Base-by-base conservation (phyloP, 2,113 vertebrate species). In the Procapra przewalskii region DNA sequence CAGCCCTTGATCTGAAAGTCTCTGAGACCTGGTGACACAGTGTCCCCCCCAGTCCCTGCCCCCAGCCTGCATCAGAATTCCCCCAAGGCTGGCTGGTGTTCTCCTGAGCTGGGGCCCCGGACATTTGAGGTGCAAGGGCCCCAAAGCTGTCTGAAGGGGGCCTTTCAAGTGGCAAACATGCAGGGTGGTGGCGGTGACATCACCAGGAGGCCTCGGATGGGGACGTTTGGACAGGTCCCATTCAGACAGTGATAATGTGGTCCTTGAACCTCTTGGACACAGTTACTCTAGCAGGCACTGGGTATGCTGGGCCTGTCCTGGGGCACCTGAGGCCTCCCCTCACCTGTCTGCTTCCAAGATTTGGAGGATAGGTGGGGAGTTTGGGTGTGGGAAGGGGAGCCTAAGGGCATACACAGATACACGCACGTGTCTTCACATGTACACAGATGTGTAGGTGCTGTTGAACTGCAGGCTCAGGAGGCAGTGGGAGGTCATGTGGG, bases 261-360 rank as follows among this genome's bases (percentile, higher is more conserved):
- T 92, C 79, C 85, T 94, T 75, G 50, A 96, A 80, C 60, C 86
- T 95, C 96, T 98, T 80, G 85, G 98, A 92, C 86, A 91, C 77
- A 97, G 97, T 93, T 88, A n/a, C 93, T 91, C 64, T 93, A 48
- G 79, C 93, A 96, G 88, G 81, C 94, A n/a, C 11, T 86, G 59
- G 88, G 92, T 71, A 95, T 55, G 60, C 6, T 77, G 88, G 85
- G 71, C 43, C 67, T 80, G n/a, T 71, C 27, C 29, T 3, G 55
- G 90, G 86, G 77, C 88, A n/a, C 57, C 59, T 12, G 16, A 82
- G 48, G 57, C 75, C 67, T 48, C 55, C 57, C n/a, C 15, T 3
- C 1, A 36, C 19, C 59, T 59, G 52, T 88, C 85, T 94, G 87
- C 36, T n/a, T 91, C 84, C 59, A 91, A 64, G 79, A 40, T 86